Conservation (phyloP, 2,888 invertebrate genomes). For the Tenthredo amoena region DNA sequence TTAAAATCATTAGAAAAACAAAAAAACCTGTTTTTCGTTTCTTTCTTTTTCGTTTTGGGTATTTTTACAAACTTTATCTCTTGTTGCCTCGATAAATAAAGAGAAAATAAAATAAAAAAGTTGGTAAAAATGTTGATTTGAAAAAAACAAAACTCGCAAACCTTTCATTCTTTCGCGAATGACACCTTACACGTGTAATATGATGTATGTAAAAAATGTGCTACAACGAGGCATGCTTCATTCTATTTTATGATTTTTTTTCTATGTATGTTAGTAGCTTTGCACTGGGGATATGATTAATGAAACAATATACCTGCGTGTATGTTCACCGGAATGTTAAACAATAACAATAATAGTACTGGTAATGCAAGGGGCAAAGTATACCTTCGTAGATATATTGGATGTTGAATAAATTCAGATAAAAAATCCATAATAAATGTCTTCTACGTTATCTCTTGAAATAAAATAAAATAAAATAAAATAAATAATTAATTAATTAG, state of each 20-base stretch:
- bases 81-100: background rate
- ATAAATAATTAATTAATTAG: background rate
- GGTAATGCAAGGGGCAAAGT: background rate
- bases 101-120: background rate
- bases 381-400: background rate
- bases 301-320: background rate
- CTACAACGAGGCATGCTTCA: background rate
- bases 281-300: background rate
- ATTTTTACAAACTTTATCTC: background rate
- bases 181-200: too few species aligned
- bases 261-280: background rate
- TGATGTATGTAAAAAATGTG: background rate
- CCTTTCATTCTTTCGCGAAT: too few species aligned
- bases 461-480: background rate
- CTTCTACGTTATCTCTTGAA: background rate
- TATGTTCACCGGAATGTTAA: constrained; percentile 22
- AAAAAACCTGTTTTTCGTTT: background rate
- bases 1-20: too few species aligned
- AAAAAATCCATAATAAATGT: background rate
- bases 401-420: background rate
- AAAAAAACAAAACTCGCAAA: too few species aligned
- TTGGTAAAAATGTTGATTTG: too few species aligned
- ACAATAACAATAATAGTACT: constrained; percentile 8
- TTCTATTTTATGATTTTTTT: background rate
- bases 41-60: background rate